Percentiles rank a stretch among this genome's conserved stretches.
phyloP scores from a whole-genome alignment of 2,113 vertebrate genomes.

The Pygoscelis antarcticus region DNA sequence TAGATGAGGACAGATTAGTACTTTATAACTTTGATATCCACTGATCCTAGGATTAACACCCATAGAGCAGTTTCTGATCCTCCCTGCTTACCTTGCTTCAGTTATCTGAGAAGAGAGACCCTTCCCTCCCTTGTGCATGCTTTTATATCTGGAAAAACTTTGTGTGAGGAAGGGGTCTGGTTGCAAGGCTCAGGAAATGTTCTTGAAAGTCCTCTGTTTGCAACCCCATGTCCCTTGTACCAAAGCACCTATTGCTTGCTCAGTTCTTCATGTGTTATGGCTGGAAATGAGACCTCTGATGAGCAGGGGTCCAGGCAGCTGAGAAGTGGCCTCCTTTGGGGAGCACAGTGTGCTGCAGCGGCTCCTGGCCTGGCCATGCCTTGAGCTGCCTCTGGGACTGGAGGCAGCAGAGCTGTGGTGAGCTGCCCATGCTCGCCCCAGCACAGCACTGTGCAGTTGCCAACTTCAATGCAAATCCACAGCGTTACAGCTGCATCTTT shows the following conservation, averaged over 20 bases:
- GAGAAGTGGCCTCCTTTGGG: not conserved
- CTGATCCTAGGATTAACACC: not conserved
- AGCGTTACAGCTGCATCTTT: not conserved
- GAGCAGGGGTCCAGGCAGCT: too few species aligned
- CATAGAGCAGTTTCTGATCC: not conserved
- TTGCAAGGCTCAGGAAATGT: not conserved
- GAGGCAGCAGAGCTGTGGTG: not conserved
- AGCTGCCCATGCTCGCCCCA: not conserved
- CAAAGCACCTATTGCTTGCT: not conserved
- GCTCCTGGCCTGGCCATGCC: not conserved
- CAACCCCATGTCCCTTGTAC: not conserved
- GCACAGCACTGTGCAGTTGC: not conserved
- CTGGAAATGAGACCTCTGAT: not conserved
- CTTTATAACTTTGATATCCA: not conserved
- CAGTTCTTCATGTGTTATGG: not conserved
- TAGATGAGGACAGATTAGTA: not conserved
- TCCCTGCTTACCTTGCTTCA: not conserved
- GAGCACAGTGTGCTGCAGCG: fast-evolving
- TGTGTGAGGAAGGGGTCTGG: not conserved
- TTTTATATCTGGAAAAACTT: not conserved
- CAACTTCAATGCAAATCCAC: not conserved
- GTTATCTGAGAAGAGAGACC: not conserved
- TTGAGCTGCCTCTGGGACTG: not conserved
- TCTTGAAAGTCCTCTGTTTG: not conserved
- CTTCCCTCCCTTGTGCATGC: not conserved